These are phyloP conservation scores for Agapornis roseicollis DNA, from an alignment of 2,113 vertebrate species.

Conservation along the genomic window DNA sequence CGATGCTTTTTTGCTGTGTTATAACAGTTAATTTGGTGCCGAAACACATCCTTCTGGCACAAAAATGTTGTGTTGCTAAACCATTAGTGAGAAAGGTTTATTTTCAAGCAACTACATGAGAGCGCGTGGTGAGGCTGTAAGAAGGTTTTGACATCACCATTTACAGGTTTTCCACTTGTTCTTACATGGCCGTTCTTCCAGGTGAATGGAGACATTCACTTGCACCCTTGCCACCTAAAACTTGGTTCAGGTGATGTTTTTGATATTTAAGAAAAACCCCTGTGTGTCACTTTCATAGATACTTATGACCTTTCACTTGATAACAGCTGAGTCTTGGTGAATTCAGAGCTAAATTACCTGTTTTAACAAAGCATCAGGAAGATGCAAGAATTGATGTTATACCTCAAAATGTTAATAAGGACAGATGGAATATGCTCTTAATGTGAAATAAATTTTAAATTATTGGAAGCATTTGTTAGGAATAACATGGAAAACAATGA, in stretches of 20 bases:
- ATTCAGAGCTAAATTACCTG: not conserved
- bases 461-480: not conserved
- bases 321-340: not conserved
- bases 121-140: not conserved
- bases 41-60: not conserved
- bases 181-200: not conserved
- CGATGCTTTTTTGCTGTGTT: not conserved
- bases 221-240: not conserved
- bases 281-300: not conserved
- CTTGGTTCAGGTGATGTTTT: not conserved
- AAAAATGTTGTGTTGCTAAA: fast-evolving
- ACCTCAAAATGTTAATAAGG: not conserved
- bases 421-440: not conserved
- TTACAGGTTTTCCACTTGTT: not conserved
- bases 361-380: not conserved
- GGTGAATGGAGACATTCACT: not conserved
- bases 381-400: not conserved
- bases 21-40: not conserved
- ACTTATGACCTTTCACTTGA: not conserved
- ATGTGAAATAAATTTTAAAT: not conserved
- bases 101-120: not conserved
- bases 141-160: not conserved
- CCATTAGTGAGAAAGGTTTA: not conserved
- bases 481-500: not conserved
- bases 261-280: not conserved